Evolutionary conservation across 2,797 vertebrate species (phyloP).

Genomic region (Xenopus petersii): DNA sequence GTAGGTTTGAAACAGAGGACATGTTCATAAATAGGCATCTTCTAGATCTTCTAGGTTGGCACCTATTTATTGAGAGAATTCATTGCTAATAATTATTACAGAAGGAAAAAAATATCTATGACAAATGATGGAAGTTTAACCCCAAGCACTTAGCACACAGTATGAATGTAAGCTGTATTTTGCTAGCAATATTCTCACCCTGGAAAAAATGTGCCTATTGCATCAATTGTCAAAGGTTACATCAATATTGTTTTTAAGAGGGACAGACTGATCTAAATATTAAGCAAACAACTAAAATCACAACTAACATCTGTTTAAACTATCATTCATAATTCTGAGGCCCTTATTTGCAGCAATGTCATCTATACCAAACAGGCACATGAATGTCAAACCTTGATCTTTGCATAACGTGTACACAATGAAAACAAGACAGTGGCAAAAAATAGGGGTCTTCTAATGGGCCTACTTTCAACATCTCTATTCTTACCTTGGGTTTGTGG

Average conservation of each 20-base stretch:
- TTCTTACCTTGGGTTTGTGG: too few relatives aligned
- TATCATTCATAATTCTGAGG: slow-evolving; percentile 55
- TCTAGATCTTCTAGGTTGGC: too few relatives aligned
- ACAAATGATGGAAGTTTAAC: slow-evolving; percentile 27
- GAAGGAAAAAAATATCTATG: slow-evolving; percentile 12
- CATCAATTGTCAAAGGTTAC: slow-evolving; percentile 69
- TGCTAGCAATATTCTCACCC: slow-evolving; percentile 62
- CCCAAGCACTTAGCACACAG: slow-evolving; percentile 5
- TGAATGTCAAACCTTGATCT: too few relatives aligned
- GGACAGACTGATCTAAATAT: slow-evolving; percentile 67
- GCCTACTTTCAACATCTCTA: too few relatives aligned
- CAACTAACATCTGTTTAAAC: slow-evolving; percentile 65
- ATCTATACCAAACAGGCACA: background rate
- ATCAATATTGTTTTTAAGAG: slow-evolving; percentile 70
- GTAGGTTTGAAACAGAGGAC: too few relatives aligned
- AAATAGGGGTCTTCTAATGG: too few relatives aligned
- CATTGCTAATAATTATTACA: too few relatives aligned
- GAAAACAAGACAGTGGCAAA: slow-evolving; percentile 30
- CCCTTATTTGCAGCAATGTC: slow-evolving; percentile 42
- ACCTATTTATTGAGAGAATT: too few relatives aligned
- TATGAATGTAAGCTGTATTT: slow-evolving; percentile 47
- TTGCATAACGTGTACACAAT: too few relatives aligned
- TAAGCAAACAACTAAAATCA: slow-evolving; percentile 68
- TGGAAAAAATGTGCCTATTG: slow-evolving; percentile 64
- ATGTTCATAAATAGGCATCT: too few relatives aligned